Percentiles rank a stretch among this genome's conserved stretches.
phyloP scores from a whole-genome alignment of 2,113 vertebrate genomes.

The Leptobrachium leishanense region DNA sequence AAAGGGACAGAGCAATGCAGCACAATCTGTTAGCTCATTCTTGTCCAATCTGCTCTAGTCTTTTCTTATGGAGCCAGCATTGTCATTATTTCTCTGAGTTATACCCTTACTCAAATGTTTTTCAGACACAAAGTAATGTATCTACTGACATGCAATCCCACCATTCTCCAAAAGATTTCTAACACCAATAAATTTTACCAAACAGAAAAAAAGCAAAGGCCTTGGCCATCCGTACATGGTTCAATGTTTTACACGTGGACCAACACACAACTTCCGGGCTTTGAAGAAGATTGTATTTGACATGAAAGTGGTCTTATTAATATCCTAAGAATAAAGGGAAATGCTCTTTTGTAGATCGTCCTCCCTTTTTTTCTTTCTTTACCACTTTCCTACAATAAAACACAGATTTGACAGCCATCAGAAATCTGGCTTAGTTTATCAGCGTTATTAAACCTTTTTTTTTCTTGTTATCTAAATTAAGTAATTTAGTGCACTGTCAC shows the following conservation, averaged over 20 bases:
- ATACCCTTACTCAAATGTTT: constrained; percentile 80
- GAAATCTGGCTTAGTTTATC: background rate
- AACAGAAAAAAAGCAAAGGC: constrained; percentile 60
- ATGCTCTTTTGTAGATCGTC: background rate
- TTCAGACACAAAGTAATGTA: constrained; percentile 76
- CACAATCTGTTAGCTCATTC: constrained; percentile 82
- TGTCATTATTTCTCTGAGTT: constrained; percentile 81
- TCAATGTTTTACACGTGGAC: constrained; percentile 73
- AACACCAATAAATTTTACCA: constrained; percentile 70
- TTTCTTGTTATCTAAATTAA: background rate
- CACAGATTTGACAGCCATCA: constrained; percentile 11
- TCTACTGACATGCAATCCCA: constrained; percentile 80
- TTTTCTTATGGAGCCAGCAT: constrained; percentile 81
- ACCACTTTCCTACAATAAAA: constrained; percentile 4
- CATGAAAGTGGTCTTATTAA: constrained; percentile 45
- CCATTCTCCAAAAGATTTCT: constrained; percentile 55
- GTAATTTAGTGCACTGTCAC: background rate
- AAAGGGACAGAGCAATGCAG: constrained; percentile 76
- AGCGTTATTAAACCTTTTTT: background rate
- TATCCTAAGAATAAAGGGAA: constrained; percentile 11
- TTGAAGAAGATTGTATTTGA: constrained; percentile 53
- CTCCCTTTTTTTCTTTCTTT: constrained; percentile 9
- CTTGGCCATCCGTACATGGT: constrained; percentile 72
- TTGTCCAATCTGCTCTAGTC: constrained; percentile 81
- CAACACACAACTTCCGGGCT: constrained; percentile 53